Evolutionary conservation across 2,797 vertebrate species (phyloP), one percentile per base, ranked within the genome.

Genomic region (Paguma larvata): DNA sequence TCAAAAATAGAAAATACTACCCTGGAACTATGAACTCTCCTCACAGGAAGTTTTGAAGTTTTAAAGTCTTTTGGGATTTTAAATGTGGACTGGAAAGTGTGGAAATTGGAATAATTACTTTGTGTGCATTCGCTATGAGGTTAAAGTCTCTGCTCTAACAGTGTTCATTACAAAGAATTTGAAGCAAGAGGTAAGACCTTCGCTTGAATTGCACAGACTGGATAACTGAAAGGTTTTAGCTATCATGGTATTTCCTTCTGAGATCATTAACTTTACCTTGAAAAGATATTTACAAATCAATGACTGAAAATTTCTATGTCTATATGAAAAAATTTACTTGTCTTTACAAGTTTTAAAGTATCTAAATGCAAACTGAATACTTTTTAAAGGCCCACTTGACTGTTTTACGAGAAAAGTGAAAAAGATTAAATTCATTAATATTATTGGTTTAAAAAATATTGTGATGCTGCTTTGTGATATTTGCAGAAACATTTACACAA

Each of bases 1-100:
- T 78, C 89, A 95, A 95, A 97, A 93, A 92, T 90, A 98, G 94
- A 97, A 97, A 77, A 46, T 6, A 95, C 72, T 46, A 90, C 78
- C 63, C 91, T 94, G 89, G n/a, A 94, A 97, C 89, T 89, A 34
- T 83, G 67, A 96, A 75, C 90, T 80, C 62, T 92, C 93, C 78
- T 63, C 70, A 34, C 83, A 88, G 85, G 48, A 95, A 91, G 65
- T 86, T 90, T 30, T 85, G 62, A 91, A 38, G 77, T 65, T 87
- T 80, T 23, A 84, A 73, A 48, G 73, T 79, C 90, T 70, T 70
- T 67, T 88, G 83, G 65, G 91, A 78, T 53, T 59, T 83, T 88
- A 51, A 59, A 46, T n/a, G n/a, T 32, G 53, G 53, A 88, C 85
- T 46, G 73, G 34, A 78, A 53, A 77, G 80, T 32, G 38, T 87